Evolutionary conservation across 1,140 invertebrate species (phyloP).

Genomic region (Venturia canescens): DNA sequence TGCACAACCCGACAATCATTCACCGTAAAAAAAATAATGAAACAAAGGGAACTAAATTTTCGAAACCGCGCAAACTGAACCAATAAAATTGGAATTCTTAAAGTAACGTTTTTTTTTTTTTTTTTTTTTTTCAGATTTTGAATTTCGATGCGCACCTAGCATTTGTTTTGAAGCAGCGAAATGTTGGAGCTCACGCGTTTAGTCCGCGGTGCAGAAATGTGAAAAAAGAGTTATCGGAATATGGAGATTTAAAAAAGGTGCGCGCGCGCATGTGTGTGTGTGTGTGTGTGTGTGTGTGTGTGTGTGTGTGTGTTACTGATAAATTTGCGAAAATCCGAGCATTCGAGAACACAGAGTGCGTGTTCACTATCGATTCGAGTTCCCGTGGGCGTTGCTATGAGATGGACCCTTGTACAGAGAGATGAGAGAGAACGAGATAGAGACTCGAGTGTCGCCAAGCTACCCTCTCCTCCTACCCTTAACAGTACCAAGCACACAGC

Average conservation of each 20-base stretch:
- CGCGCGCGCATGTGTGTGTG: too few species aligned
- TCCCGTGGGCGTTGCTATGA: constrained; percentile 78
- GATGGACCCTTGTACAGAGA: constrained; percentile 76
- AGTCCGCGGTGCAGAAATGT: background rate
- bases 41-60: too few species aligned
- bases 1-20: too few species aligned
- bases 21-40: too few species aligned
- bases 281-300: background rate
- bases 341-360: constrained; percentile 74
- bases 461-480: constrained; percentile 68
- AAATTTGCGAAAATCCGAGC: constrained; percentile 73
- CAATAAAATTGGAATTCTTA: too few species aligned
- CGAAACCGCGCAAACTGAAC: too few species aligned
- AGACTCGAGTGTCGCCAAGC: constrained; percentile 77
- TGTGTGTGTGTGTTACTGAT: constrained; percentile 46
- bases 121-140: too few species aligned
- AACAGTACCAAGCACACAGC: constrained; percentile 42
- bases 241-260: background rate
- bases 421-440: constrained; percentile 43
- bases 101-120: too few species aligned
- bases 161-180: too few species aligned
- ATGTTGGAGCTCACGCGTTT: too few species aligned
- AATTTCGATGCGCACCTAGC: too few species aligned
- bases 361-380: constrained; percentile 75
- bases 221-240: background rate